Evolutionary conservation across 2,113 vertebrate genomes (phyloP).

Genomic region (Gallinago media): DNA sequence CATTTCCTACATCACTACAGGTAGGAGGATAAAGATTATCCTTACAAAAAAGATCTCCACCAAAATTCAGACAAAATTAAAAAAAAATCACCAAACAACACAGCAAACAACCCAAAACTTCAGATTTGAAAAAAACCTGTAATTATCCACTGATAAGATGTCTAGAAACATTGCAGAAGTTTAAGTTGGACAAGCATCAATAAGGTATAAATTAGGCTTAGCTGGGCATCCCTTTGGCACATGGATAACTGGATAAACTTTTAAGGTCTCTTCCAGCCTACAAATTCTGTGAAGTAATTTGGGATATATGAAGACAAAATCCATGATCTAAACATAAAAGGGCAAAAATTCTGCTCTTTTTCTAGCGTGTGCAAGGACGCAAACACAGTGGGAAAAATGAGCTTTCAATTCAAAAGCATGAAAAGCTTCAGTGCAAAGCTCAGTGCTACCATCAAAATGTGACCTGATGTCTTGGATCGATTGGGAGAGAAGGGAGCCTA

Average conservation of each 20-base stretch:
- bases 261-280: conserved; percentile 9
- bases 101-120: not conserved
- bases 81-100: not conserved
- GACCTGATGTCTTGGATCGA: not conserved
- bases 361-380: not conserved
- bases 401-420: conserved; percentile 21
- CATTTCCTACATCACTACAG: not conserved
- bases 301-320: conserved; percentile 17
- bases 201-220: not conserved
- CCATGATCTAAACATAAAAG: conserved; percentile 14
- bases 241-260: conserved; percentile 22
- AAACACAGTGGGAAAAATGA: not conserved
- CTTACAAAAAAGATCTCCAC: not conserved
- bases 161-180: not conserved
- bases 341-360: not conserved
- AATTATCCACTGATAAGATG: not conserved
- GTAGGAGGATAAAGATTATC: not conserved
- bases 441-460: not conserved
- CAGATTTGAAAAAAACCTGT: not conserved
- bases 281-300: conserved; percentile 27
- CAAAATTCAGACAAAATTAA: not conserved
- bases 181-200: not conserved
- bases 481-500: not conserved
- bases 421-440: conserved; percentile 5
- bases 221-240: not conserved